Conservation (phyloP, 2,888 invertebrate genomes). For the Nephrocerus scutellatus region DNA sequence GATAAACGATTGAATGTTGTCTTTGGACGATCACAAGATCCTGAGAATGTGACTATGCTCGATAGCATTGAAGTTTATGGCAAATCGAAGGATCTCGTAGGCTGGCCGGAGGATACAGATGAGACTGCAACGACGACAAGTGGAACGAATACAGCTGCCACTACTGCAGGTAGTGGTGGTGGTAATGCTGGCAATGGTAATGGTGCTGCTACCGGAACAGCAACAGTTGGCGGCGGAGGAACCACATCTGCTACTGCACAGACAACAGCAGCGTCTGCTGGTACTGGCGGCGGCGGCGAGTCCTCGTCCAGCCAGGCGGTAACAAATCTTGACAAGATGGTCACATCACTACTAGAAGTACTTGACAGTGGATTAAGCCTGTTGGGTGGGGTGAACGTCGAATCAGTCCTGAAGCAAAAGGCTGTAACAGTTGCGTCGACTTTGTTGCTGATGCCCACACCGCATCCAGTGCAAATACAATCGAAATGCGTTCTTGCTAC, state of each 20-base stretch:
- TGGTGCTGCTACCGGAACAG: conserved; percentile 16
- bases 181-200: conserved; percentile 35
- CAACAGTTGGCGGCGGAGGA: conserved; percentile 19
- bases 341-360: conserved; percentile 63
- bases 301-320: conserved; percentile 30
- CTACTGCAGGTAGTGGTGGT: conserved; percentile 35
- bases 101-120: conserved; percentile 94
- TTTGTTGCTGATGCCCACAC: conserved; percentile 60
- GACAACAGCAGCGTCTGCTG: conserved; percentile 12
- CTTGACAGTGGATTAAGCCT: conserved; percentile 65
- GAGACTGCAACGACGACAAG: conserved; percentile 50
- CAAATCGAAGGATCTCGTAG: conserved; percentile 90
- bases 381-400: conserved; percentile 48
- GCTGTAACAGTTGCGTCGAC: conserved; percentile 58
- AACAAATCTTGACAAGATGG: conserved; percentile 52
- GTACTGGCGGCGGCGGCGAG: conserved; percentile 20
- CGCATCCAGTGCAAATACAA: conserved; percentile 63
- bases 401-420: conserved; percentile 49
- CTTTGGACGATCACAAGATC: conserved; percentile 80
- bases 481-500: conserved; percentile 79
- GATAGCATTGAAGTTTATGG: conserved; percentile 94
- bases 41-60: conserved; percentile 83
- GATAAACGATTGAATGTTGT: conserved; percentile 82
- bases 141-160: conserved; percentile 30
- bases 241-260: conserved; percentile 43